These are phyloP conservation scores for Parotocinclus haroldoi DNA, from an alignment of 2,797 vertebrate species.

Conservation along the genomic window DNA sequence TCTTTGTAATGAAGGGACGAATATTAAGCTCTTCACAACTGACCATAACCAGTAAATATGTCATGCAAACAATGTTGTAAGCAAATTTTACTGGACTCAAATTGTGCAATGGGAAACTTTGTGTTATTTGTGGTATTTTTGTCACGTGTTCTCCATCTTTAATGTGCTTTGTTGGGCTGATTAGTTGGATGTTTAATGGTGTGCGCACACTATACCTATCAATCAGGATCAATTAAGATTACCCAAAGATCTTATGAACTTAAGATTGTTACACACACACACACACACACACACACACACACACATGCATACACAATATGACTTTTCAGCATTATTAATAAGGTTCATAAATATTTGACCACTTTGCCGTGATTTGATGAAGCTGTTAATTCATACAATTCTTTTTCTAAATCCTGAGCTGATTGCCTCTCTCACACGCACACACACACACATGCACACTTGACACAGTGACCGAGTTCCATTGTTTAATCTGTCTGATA, in stretches of 20 bases:
- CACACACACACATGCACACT: slow-evolving; percentile 41
- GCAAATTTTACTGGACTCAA: too few species aligned
- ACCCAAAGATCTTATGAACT: slow-evolving; percentile 76
- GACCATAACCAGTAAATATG: too few species aligned
- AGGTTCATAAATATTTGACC: slow-evolving; percentile 74
- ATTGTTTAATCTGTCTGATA: slow-evolving; percentile 64
- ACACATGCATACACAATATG: slow-evolving; percentile 13
- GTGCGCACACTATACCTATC: too few species aligned
- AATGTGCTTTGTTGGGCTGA: too few species aligned
- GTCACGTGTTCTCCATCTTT: too few species aligned
- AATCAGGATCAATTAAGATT: too few species aligned
- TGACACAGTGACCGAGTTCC: slow-evolving; percentile 69
- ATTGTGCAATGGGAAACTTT: too few species aligned
- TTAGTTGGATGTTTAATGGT: too few species aligned
- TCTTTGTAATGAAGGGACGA: too few species aligned
- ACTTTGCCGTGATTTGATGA: slow-evolving; percentile 57
- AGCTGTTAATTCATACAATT: slow-evolving; percentile 66
- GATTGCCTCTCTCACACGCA: slow-evolving; percentile 22
- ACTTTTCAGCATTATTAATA: slow-evolving; percentile 44
- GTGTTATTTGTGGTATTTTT: too few species aligned
- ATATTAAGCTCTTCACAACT: too few species aligned
- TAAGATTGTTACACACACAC: slow-evolving; percentile 49
- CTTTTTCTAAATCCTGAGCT: slow-evolving; percentile 68
- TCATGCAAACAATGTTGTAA: too few species aligned
- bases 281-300: slow-evolving; percentile 44